These are phyloP conservation scores for Cosmia pyralina DNA, from an alignment of 2,888 invertebrate genomes.

Conservation along the genomic window DNA sequence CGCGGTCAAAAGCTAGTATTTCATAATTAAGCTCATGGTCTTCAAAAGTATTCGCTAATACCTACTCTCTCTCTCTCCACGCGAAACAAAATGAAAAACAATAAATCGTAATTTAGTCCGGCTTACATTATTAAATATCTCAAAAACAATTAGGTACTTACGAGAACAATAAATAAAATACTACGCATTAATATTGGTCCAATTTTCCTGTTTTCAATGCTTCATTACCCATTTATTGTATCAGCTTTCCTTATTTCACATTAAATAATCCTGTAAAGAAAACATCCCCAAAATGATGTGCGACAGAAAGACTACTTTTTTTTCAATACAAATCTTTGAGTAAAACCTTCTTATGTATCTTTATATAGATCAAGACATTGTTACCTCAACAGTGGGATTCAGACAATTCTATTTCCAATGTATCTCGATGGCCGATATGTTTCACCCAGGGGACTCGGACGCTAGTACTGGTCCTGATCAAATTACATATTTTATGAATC, in stretches of 20 bases:
- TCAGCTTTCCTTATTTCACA: conserved; percentile 5
- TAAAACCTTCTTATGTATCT: conserved; percentile 39
- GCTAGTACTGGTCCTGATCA: conserved; percentile 74
- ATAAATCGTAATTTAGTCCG: not conserved
- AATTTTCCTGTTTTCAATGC: conserved; percentile 22
- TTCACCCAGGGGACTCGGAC: conserved; percentile 65
- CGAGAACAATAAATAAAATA: conserved; percentile 4
- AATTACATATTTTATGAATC: conserved; percentile 80
- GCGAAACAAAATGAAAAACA: conserved; percentile 1
- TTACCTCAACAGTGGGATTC: conserved; percentile 55
- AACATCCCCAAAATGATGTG: not conserved
- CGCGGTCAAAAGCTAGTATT: too few relatives aligned
- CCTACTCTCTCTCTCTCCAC: not conserved
- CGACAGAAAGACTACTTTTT: conserved; percentile 3
- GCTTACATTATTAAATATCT: not conserved
- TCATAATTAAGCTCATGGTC: not conserved
- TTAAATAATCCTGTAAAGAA: conserved; percentile 11
- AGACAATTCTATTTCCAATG: conserved; percentile 65
- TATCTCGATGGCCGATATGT: conserved; percentile 63
- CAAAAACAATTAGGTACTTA: conserved; percentile 8
- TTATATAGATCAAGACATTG: conserved; percentile 56
- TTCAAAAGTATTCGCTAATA: not conserved
- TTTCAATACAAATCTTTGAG: conserved; percentile 38
- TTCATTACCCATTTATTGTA: conserved; percentile 26
- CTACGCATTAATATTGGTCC: not conserved